Percentiles rank a stretch among this genome's conserved stretches.
Conservation (phyloP, 2,113 vertebrate genomes). For the Prinia subflava region DNA sequence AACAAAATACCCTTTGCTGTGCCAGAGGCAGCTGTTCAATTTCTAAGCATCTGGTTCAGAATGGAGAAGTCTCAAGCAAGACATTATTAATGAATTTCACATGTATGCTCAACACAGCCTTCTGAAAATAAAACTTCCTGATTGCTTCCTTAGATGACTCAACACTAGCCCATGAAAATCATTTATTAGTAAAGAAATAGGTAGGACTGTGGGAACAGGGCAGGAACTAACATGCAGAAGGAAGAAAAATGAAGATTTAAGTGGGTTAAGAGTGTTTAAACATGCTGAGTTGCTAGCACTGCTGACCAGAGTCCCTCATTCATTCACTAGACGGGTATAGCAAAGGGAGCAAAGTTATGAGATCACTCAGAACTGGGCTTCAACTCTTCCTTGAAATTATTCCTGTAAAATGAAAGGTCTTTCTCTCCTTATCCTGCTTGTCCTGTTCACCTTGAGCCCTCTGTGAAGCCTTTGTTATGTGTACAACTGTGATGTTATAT, state of each 20-base stretch:
- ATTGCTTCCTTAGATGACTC: background rate
- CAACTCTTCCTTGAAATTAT: background rate
- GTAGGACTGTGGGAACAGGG: background rate
- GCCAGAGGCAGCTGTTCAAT: conserved; percentile 48
- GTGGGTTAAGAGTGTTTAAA: background rate
- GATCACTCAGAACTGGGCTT: background rate
- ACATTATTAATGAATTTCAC: conserved; percentile 33
- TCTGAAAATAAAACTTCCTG: conserved; percentile 17
- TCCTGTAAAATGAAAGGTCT: background rate
- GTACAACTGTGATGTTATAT: background rate
- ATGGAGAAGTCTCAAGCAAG: conserved; percentile 22
- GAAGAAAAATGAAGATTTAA: background rate
- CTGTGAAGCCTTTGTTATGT: background rate
- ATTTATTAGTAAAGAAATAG: background rate
- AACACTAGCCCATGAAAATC: background rate
- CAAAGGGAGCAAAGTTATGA: background rate
- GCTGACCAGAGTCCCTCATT: background rate
- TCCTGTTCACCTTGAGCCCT: background rate
- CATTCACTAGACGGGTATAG: background rate
- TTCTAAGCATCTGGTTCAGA: conserved; percentile 43
- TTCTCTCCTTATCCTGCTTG: background rate
- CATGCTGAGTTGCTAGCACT: background rate
- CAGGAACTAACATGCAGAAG: background rate
- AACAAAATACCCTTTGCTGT: conserved; percentile 51
- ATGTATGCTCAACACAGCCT: background rate